Base-by-base conservation (phyloP, 2,888 invertebrate genomes). In the Cremastobaeus sp. region DNA sequence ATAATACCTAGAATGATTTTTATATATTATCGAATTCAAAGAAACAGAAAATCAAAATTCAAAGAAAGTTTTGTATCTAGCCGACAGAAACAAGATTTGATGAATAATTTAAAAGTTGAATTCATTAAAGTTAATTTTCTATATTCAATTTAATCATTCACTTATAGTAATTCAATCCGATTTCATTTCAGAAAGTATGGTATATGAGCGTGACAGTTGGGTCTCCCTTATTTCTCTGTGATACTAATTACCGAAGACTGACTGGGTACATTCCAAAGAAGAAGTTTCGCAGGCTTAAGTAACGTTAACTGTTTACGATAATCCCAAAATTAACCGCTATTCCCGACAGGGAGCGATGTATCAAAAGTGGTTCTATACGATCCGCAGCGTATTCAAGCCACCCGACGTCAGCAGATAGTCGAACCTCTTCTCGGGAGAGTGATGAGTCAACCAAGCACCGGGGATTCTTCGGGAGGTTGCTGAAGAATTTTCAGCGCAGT, bases 321-420 rank as follows among this genome's bases (percentile, higher is more conserved):
- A 50, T 47, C 28, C 9, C 59, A 25, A 45, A 52, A 50, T 34
- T 39, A 35, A 55, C 76, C 79, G 80, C 32, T 28, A 65, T 54
- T 82, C 84, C 84, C 84, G 83, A 83, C 77, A 78, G 70, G 72
- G 75, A 80, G 82, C 80, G 76, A 86, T 86, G 86, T 79, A 69
- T 43, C 82, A 78, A 54, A 80, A 80, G 79, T 83, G 79, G 77
- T 77, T 78, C 76, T 68, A 77, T 39, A 37, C 78, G 65, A 74
- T 69, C 68, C 74, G 81, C 78, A 80, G 78, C 76, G 78, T 79
- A 55, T 82, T 80, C 78, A 57, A 81, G 52, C 85, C 84, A 45
- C 84, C 84, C 60, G 84, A 85, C 64, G 83, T 86, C 55, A 68
- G 66, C 35, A 83, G 84, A 82, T 85, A 85, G 78, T 60, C 30